Percentiles rank a stretch among this genome's conserved stretches.
phyloP scores from a whole-genome alignment of 1,140 invertebrate species.

The Pemphigus obesinymphae region DNA sequence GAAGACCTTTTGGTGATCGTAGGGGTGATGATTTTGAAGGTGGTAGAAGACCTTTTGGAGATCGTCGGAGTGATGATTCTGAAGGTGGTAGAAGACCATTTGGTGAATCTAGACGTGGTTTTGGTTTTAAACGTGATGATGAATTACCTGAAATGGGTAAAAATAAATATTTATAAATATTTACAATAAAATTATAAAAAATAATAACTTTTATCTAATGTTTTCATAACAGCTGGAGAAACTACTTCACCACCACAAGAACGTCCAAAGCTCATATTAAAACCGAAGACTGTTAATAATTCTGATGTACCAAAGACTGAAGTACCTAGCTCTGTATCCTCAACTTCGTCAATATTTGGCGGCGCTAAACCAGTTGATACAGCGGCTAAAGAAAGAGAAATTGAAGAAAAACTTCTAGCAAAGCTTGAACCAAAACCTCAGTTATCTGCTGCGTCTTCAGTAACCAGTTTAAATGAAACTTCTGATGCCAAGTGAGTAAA shows the following conservation, averaged over 20 bases:
- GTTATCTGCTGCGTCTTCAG: slow-evolving; percentile 55
- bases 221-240: slow-evolving; percentile 34
- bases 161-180: background rate
- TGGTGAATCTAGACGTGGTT: slow-evolving; percentile 27
- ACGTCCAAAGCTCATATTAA: slow-evolving; percentile 19
- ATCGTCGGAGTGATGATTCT: slow-evolving; percentile 16
- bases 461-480: slow-evolving; percentile 48
- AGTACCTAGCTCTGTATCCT: slow-evolving; percentile 53
- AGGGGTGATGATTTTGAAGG: slow-evolving; percentile 5
- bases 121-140: slow-evolving; percentile 35
- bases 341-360: slow-evolving; percentile 76
- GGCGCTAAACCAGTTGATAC: slow-evolving; percentile 92
- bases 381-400: slow-evolving; percentile 69
- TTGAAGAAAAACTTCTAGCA: slow-evolving; percentile 55
- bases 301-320: slow-evolving; percentile 46
- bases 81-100: slow-evolving; percentile 14
- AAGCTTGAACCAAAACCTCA: slow-evolving; percentile 48
- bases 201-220: background rate
- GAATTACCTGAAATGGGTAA: slow-evolving; percentile 34
- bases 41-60: slow-evolving; percentile 23
- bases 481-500: slow-evolving; percentile 48
- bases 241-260: slow-evolving; percentile 10
- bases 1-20: slow-evolving; percentile 26
- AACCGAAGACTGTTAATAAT: slow-evolving; percentile 44
- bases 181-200: no score